Percentiles rank a stretch among this genome's conserved stretches.
These are phyloP conservation scores for Eurypyga helias DNA, from an alignment of 2,113 vertebrate genomes.

Conservation along the genomic window DNA sequence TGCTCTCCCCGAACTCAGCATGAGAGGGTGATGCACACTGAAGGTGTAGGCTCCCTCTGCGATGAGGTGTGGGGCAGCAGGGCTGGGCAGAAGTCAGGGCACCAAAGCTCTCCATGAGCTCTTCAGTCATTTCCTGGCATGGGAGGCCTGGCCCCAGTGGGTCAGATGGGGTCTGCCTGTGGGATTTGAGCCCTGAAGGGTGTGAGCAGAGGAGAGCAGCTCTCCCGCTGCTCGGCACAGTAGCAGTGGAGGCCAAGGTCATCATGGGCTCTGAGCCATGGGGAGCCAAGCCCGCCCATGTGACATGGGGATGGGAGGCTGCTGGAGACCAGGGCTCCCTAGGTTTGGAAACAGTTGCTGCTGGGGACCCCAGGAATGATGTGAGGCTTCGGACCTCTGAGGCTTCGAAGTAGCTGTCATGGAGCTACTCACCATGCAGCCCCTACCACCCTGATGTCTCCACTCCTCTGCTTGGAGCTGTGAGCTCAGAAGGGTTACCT, in stretches of 20 bases:
- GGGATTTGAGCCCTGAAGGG: neutral
- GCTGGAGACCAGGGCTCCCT: neutral
- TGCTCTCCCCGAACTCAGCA: neutral
- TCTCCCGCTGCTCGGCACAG: accelerated
- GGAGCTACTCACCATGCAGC: neutral
- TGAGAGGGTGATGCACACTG: neutral
- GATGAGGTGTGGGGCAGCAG: neutral
- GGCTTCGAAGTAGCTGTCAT: accelerated
- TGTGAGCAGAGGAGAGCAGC: neutral
- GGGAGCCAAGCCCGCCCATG: neutral
- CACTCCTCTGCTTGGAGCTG: neutral
- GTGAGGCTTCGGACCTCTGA: too few species aligned
- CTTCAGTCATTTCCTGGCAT: neutral
- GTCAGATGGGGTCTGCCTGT: neutral
- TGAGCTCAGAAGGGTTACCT: neutral
- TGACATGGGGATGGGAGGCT: neutral
- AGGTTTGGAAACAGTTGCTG: neutral
- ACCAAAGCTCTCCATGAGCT: neutral
- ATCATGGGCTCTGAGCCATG: neutral
- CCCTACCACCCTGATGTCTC: neutral
- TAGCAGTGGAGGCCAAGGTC: neutral
- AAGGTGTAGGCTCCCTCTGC: accelerated
- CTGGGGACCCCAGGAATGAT: neutral
- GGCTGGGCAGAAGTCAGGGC: neutral
- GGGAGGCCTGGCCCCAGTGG: neutral